Percentiles rank a stretch among this genome's conserved stretches.
These are phyloP conservation scores for Acanthopleura granulata DNA, from an alignment of 2,888 invertebrate genomes.

Conservation along the genomic window DNA sequence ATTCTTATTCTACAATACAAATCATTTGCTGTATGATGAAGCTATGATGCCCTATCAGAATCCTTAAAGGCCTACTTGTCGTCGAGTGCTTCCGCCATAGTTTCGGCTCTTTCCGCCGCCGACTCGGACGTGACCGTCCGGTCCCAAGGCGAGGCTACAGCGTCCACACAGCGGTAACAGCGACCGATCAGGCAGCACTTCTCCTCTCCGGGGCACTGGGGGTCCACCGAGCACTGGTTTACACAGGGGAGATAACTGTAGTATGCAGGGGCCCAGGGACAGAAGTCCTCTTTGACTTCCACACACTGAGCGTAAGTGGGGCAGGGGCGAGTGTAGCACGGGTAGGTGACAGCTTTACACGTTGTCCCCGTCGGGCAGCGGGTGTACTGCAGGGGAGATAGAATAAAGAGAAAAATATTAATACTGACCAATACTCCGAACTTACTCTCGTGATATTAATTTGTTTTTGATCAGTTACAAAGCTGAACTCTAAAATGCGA, in stretches of 20 bases:
- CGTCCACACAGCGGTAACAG: not conserved
- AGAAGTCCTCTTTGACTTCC: not conserved
- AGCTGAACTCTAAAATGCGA: too few species aligned
- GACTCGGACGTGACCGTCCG: conserved; percentile 2
- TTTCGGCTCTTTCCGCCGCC: not conserved
- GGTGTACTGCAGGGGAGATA: not conserved
- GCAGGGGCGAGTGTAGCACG: not conserved
- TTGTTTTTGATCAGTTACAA: too few species aligned
- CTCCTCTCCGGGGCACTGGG: not conserved
- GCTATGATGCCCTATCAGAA: too few species aligned
- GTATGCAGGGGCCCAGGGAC: not conserved
- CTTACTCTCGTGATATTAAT: too few species aligned
- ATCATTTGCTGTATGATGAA: too few species aligned
- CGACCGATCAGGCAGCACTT: not conserved
- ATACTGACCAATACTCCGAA: too few species aligned
- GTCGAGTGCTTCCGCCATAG: not conserved
- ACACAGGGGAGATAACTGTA: not conserved
- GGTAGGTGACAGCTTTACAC: not conserved
- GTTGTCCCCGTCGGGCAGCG: not conserved
- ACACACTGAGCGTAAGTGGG: not conserved
- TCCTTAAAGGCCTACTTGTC: too few species aligned
- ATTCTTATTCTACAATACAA: too few species aligned
- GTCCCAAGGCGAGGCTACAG: not conserved
- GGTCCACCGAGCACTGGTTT: not conserved
- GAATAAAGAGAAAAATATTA: too few species aligned